Base-by-base conservation (phyloP, 2,888 invertebrate genomes). In the Tenthredo distinguenda region DNA sequence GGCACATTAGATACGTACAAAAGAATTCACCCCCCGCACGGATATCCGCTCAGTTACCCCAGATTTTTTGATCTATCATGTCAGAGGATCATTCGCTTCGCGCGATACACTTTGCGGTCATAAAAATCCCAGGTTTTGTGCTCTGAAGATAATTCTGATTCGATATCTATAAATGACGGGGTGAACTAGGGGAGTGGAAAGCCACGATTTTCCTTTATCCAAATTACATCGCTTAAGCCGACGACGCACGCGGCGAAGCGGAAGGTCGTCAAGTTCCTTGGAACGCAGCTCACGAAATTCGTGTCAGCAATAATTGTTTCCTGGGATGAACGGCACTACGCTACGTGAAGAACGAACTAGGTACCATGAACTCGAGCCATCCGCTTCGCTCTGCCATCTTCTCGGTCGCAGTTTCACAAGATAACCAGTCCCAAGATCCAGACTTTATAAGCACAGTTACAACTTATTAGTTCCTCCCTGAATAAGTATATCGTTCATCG, bases 261-360 rank as follows among this genome's bases (percentile, higher is more conserved):
- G 81, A 81, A 81, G 81, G 81, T 81, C 81, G 81, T 81, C 81
- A 62, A 62, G 81, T 62, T 81, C 37, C 81, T 81, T 50, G 62
- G 58, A 81, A 40, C 81, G 81, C 81, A 81, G 37, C 58, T 81
- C 81, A 62, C 81, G 81, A 81, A 81, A 81, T 81, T 62, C 62
- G 58, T 62, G 81, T 81, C 81, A 40, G 81, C 81, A 81, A 81
- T 81, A 58, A 81, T 81, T 81, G 81, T 81, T 81, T 81, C 81
- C 81, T 81, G 79, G 58, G 37, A 81, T 62, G 62, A 81, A 81
- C 58, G 81, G 50, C 81, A 12, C 62, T 37, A 26, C 6, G 37
- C 81, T 81, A 81, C 62, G 81, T 40, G 62, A 81, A 81, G 62
- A 81, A 81, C 40, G 58, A 81, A 62, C 81, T 50, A 77, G 31